Base-by-base conservation (phyloP, 2,888 invertebrate species). In the Drosophila prostipennis region DNA sequence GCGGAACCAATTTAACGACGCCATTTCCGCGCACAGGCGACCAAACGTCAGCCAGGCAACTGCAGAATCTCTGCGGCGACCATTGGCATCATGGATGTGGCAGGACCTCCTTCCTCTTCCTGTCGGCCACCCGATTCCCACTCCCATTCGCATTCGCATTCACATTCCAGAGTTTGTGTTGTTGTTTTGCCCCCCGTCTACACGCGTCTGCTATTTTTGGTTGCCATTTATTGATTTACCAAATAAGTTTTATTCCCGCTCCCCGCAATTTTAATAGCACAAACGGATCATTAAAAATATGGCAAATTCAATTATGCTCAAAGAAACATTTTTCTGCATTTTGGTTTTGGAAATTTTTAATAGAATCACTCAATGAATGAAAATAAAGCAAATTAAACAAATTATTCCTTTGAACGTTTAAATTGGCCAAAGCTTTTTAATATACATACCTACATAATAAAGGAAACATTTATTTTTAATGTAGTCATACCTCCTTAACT, bases 1-100 rank as follows among this genome's bases (percentile, higher is more conserved):
- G 49, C 72, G 72, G 75, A 74, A 73, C 75, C 75, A 69, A 73
- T 73, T 70, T 70, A 74, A 73, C 70, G 72, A 70, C 59, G 46
- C 75, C 72, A 74, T 73, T 69, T 73, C 72, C 72, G 69, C 49
- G 46, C 55, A 42, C 45, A 29, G 53, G 40, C 65, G 45, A 46
- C 64, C 64, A 51, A 48, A 60, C 19, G 67, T 40, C 69, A 54
- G 46, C 29, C 42, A 54, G 51, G 49, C 51, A 51, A 56, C 70
- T 73, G 75, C 72, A 74, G 40, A 74, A 74, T 69, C 72, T 69
- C 55, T 69, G 72, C 76, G 72, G 72, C 74, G 23, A 26, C 68
- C 68, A 68, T 68, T 68, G 68, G 26, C 65, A 65, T 64, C 52
- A 65, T 64, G 42, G 65, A 19, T 65, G 63, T 65, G 68, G 55